phyloP scores from a whole-genome alignment of 64 coral and sea anemone genomes.

The Platygyra sinensis region DNA sequence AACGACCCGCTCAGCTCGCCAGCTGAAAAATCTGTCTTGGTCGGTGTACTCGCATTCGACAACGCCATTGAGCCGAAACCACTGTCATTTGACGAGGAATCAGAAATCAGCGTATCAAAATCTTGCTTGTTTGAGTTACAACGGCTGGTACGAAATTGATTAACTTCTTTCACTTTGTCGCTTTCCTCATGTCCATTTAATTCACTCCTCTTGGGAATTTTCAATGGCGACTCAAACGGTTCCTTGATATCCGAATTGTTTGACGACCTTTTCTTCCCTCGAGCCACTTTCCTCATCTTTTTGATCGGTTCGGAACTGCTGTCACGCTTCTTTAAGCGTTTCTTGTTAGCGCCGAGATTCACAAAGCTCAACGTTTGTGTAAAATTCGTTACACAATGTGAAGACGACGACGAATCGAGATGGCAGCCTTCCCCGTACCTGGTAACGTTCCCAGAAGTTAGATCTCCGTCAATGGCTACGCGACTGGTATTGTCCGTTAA shows the following conservation, averaged over 20 bases:
- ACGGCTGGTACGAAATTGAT: background rate
- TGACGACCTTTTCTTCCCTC: constrained; percentile 32
- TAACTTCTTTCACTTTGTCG: background rate
- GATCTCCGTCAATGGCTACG: constrained; percentile 16
- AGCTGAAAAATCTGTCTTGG: constrained; percentile 45
- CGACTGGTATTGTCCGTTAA: background rate
- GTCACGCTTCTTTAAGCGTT: constrained; percentile 33
- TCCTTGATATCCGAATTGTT: constrained; percentile 1
- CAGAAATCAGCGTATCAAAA: constrained; percentile 64
- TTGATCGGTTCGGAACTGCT: background rate
- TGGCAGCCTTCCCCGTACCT: background rate
- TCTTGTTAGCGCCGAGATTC: background rate
- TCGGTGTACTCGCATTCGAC: constrained; percentile 42
- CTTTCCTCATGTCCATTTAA: background rate
- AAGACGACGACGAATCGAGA: background rate
- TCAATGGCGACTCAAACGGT: constrained; percentile 38
- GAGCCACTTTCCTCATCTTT: constrained; percentile 4
- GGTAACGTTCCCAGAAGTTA: constrained; percentile 2
- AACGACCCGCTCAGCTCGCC: constrained; percentile 15
- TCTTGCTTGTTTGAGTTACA: constrained; percentile 6
- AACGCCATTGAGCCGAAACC: constrained; percentile 79
- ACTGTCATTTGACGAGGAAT: constrained; percentile 88
- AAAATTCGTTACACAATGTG: background rate
- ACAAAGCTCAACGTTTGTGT: background rate
- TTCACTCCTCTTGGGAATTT: constrained; percentile 46